Evolutionary conservation across 2,113 vertebrate genomes (phyloP).

Genomic region (Syrrhaptes paradoxus): DNA sequence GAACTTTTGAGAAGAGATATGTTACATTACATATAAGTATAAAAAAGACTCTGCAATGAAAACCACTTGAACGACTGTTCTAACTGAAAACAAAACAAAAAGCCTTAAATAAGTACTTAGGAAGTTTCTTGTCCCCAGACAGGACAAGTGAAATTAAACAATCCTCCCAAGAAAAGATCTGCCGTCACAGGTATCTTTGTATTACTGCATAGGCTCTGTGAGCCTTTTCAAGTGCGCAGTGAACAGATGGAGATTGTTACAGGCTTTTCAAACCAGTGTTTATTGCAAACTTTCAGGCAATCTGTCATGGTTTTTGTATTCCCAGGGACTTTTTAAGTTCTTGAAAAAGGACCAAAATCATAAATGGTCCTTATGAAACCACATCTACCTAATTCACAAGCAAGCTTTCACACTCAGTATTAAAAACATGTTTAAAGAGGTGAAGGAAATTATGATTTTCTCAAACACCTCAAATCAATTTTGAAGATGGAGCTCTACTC

Average conservation of each 20-base stretch:
- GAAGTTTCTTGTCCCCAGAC: slow-evolving; percentile 33
- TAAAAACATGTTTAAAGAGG: background rate
- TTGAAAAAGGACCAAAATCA: slow-evolving; percentile 41
- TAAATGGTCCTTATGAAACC: slow-evolving; percentile 22
- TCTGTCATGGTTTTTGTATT: slow-evolving; percentile 53
- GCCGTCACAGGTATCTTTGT: slow-evolving; percentile 25
- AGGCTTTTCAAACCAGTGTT: slow-evolving; percentile 48
- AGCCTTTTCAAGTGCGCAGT: slow-evolving; percentile 39
- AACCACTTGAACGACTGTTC: background rate
- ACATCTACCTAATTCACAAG: background rate
- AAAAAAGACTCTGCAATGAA: background rate
- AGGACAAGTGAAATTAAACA: slow-evolving; percentile 62
- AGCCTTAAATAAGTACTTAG: slow-evolving; percentile 34
- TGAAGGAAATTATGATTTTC: background rate
- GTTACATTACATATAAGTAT: background rate
- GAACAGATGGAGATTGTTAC: slow-evolving; percentile 59
- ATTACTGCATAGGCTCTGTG: background rate
- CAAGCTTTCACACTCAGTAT: background rate
- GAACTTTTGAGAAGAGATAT: background rate
- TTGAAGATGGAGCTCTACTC: background rate
- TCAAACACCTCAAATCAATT: background rate
- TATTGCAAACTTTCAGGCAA: slow-evolving; percentile 54
- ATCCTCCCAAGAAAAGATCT: slow-evolving; percentile 34
- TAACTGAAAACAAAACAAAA: slow-evolving; percentile 8
- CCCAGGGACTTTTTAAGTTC: slow-evolving; percentile 45